Conservation (phyloP, 1,140 invertebrate genomes). For the Drosophila rufa region DNA sequence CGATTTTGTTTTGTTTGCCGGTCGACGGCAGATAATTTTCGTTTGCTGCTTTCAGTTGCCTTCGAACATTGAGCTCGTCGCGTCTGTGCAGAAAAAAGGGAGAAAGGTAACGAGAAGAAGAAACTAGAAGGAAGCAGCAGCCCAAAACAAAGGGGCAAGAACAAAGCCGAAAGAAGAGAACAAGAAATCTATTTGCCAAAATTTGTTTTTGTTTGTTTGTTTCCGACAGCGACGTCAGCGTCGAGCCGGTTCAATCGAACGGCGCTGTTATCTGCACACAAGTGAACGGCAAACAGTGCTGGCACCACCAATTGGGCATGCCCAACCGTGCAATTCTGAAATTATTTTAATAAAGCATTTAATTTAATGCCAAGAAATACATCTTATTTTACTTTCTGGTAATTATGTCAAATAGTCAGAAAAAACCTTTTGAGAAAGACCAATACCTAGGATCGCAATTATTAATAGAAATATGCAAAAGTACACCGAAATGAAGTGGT, state of each 20-base stretch:
- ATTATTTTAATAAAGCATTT: neutral
- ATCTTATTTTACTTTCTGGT: too few relatives aligned
- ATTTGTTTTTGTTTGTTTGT: constrained; percentile 16
- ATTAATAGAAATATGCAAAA: too few relatives aligned
- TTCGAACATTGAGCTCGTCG: constrained; percentile 70
- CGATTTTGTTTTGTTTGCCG: constrained; percentile 43
- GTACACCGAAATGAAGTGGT: neutral
- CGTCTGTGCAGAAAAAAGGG: constrained; percentile 49
- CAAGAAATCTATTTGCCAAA: constrained; percentile 23
- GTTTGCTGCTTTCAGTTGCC: constrained; percentile 62
- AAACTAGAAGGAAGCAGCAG: constrained; percentile 11
- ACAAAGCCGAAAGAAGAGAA: constrained; percentile 22
- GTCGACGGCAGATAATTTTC: constrained; percentile 44
- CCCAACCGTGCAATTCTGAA: neutral
- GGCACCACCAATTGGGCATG: neutral
- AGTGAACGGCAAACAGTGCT: constrained; percentile 24
- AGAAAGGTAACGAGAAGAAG: constrained; percentile 11
- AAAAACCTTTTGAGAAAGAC: too few relatives aligned
- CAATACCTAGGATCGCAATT: too few relatives aligned
- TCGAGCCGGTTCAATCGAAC: constrained; percentile 33
- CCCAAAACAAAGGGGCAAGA: constrained; percentile 9
- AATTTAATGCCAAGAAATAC: too few relatives aligned
- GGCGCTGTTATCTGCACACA: constrained; percentile 21
- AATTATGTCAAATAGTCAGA: too few relatives aligned
- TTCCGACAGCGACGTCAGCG: neutral